A percentile compares a stretch with the other conserved stretches of the same genome.
Conservation (phyloP, 2,888 invertebrate genomes). For the Pristionchus entomophagus region DNA sequence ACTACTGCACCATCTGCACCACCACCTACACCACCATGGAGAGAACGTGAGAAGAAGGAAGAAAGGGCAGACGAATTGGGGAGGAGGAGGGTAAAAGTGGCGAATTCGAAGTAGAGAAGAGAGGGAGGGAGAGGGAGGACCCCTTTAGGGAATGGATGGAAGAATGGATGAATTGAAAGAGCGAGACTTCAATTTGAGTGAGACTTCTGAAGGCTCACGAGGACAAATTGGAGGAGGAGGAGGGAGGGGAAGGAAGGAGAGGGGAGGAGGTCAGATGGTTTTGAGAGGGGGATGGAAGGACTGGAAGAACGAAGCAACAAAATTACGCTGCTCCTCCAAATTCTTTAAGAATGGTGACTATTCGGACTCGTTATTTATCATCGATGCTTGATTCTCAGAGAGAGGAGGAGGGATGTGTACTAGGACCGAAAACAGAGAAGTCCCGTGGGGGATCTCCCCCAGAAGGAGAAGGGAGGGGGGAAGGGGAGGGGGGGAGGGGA, state of each 20-base stretch:
- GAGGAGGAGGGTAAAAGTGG: not conserved
- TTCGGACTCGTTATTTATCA: not conserved
- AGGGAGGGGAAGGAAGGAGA: constrained; percentile 8
- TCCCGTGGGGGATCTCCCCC: constrained; percentile 12
- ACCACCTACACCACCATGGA: not conserved
- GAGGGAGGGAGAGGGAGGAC: not conserved
- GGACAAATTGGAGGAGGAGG: not conserved
- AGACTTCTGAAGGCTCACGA: not conserved
- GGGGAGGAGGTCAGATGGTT: too few relatives aligned
- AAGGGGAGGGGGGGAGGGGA: constrained; percentile 28
- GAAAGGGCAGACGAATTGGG: not conserved
- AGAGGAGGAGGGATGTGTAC: not conserved
- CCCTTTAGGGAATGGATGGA: constrained; percentile 32
- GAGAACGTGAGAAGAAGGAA: not conserved
- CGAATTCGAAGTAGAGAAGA: not conserved
- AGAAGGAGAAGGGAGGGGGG: not conserved
- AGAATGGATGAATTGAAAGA: constrained; percentile 34
- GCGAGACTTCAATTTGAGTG: not conserved
- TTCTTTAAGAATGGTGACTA: not conserved
- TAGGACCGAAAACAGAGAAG: not conserved
- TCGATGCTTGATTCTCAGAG: not conserved
- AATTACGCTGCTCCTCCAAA: not conserved
- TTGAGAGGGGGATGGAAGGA: constrained; percentile 2
- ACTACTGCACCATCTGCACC: not conserved
- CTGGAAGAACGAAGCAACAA: not conserved